Base-by-base conservation (phyloP, 37 sponge, comb jelly and placozoan species). In the Hormiphora californensis region DNA sequence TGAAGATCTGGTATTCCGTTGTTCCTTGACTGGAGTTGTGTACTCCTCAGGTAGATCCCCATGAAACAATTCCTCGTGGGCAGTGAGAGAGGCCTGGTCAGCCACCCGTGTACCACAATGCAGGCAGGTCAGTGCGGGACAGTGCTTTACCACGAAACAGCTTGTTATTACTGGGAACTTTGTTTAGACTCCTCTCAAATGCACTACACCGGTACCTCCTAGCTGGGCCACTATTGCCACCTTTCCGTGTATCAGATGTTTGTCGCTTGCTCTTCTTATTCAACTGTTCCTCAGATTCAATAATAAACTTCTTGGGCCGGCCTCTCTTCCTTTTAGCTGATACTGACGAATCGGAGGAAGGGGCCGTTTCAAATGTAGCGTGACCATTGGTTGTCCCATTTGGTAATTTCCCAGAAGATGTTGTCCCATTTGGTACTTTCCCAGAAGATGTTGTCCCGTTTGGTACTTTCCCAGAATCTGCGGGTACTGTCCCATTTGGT, bases 31-130 rank as follows among this genome's bases (percentile, higher is more conserved):
- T n/a, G n/a, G n/a, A n/a, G n/a, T n/a, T n/a, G n/a, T n/a, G n/a
- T n/a, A n/a, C n/a, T n/a, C n/a, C n/a, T n/a, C n/a, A n/a, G n/a
- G n/a, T n/a, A n/a, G n/a, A n/a, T n/a, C n/a, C n/a, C 17, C 35
- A 73, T 73, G 81, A 41, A 73, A 73, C 23, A 73, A 11, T 33
- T 43, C 4, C 19, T 73, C 35, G 44, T 73, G 81, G 22, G 12
- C 40, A n/a, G 40, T 73, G 19, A 73, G 38, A 11, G 81, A 43
- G 43, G 40, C 35, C 12, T 22, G n/a, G 25, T 73, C 81, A 36
- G 19, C 0, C 9, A 73, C 44, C 25, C 22, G 9, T n/a, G 81
- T 28, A 22, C 38, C 3, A 40, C 81, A 73, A 4, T 36, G 28
- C 25, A 11, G 22, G 27, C 81, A 73, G 8, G 23, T 30, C 8